Percentiles rank a stretch among this genome's conserved stretches.
These are phyloP conservation scores for Xenotilapia caudafasciata DNA, from an alignment of 2,113 vertebrate species.

Conservation along the genomic window DNA sequence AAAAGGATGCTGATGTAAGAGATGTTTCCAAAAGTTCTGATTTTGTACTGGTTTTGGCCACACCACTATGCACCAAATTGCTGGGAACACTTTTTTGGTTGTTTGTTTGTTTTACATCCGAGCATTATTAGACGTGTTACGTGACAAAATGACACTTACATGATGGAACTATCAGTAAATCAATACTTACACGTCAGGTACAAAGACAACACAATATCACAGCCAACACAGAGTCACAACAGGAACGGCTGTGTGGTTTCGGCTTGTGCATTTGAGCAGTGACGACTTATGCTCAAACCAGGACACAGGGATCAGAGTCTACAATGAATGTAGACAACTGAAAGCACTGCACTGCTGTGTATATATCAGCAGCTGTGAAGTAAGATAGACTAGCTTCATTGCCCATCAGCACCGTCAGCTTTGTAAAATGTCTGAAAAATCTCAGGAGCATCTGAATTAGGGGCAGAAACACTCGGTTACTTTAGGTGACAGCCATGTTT, in stretches of 20 bases:
- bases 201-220: neutral
- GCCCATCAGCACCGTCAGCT: neutral
- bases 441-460: neutral
- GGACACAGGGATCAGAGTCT: neutral
- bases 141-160: neutral
- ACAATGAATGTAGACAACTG: neutral
- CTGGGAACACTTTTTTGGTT: neutral
- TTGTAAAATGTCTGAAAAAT: neutral
- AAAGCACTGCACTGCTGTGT: neutral
- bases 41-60: neutral
- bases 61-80: neutral
- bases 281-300: neutral
- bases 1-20: neutral
- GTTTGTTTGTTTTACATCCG: neutral
- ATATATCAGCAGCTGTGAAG: neutral
- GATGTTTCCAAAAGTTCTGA: neutral
- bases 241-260: neutral
- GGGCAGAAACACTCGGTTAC: accelerated
- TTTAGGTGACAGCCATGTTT: neutral
- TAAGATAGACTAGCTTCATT: neutral
- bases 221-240: neutral
- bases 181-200: neutral
- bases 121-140: neutral
- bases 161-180: neutral
- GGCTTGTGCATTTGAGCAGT: neutral